phyloP scores from a whole-genome alignment of 2,888 invertebrate genomes.

The Mythimna vitellina region DNA sequence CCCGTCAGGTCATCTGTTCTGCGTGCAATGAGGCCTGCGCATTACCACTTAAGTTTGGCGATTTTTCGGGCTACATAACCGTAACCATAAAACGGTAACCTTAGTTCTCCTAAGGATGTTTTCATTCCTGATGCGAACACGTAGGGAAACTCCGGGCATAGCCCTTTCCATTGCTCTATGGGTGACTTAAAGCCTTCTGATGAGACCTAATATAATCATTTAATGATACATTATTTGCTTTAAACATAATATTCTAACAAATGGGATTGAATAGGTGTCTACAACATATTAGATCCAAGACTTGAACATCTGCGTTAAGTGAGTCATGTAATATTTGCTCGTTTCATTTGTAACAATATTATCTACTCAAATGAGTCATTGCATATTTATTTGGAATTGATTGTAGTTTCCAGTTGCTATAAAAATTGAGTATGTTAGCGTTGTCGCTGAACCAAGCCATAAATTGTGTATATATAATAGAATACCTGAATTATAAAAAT shows the following conservation, averaged over 20 bases:
- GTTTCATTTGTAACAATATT: constrained; percentile 32
- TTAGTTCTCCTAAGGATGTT: too few species aligned
- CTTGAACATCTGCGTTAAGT: constrained; percentile 44
- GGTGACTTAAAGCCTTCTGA: too few species aligned
- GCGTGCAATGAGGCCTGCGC: too few species aligned
- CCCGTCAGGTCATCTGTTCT: too few species aligned
- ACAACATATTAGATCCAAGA: constrained; percentile 1
- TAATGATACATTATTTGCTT: not conserved
- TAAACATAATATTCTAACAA: not conserved
- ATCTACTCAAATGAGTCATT: constrained; percentile 40
- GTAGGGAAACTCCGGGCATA: too few species aligned
- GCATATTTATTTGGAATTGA: constrained; percentile 23
- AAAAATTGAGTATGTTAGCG: not conserved
- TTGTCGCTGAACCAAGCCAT: not conserved
- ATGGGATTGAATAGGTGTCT: not conserved
- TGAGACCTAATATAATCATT: not conserved
- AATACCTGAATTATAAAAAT: too few species aligned
- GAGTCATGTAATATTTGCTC: constrained; percentile 43
- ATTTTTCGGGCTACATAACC: too few species aligned
- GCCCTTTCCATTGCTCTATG: too few species aligned
- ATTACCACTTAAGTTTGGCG: too few species aligned
- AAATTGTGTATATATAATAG: not conserved
- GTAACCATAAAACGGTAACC: too few species aligned
- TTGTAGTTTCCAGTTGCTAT: constrained; percentile 10
- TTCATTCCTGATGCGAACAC: too few species aligned